phyloP scores from a whole-genome alignment of 2,113 vertebrate species.

The Sorex araneus region DNA sequence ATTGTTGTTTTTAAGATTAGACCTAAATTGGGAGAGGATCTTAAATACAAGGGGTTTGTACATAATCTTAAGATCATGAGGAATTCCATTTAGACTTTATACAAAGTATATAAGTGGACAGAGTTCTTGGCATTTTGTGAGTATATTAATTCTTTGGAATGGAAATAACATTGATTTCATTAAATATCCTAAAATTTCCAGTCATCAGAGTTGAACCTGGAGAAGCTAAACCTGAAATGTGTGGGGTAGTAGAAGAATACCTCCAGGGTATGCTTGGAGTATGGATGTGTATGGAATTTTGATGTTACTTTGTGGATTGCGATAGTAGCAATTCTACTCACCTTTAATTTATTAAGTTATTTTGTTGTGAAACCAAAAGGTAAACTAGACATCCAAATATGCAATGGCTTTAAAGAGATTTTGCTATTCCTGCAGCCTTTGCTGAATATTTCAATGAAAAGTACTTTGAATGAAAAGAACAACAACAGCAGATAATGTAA shows the following conservation, averaged over 20 bases:
- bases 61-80: background rate
- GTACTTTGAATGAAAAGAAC: conserved; percentile 81
- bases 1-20: conserved; percentile 54
- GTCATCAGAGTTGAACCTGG: background rate
- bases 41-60: background rate
- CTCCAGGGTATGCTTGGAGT: conserved; percentile 65
- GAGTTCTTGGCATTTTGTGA: conserved; percentile 39
- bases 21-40: conserved; percentile 34
- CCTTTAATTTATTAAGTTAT: conserved; percentile 88
- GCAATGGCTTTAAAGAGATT: conserved; percentile 84
- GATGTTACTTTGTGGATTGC: conserved; percentile 90
- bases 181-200: conserved; percentile 27
- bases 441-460: conserved; percentile 61
- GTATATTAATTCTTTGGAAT: conserved; percentile 56
- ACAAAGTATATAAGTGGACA: background rate
- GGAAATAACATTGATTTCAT: conserved; percentile 63
- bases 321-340: conserved; percentile 88
- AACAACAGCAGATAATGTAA: conserved; percentile 84
- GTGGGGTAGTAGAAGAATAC: background rate
- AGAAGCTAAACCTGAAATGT: background rate
- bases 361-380: conserved; percentile 87
- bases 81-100: conserved; percentile 66
- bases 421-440: conserved; percentile 36
- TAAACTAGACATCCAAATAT: conserved; percentile 84
- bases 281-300: conserved; percentile 82